Conservation (phyloP, 2,888 invertebrate species). For the Aelia acuminata region DNA sequence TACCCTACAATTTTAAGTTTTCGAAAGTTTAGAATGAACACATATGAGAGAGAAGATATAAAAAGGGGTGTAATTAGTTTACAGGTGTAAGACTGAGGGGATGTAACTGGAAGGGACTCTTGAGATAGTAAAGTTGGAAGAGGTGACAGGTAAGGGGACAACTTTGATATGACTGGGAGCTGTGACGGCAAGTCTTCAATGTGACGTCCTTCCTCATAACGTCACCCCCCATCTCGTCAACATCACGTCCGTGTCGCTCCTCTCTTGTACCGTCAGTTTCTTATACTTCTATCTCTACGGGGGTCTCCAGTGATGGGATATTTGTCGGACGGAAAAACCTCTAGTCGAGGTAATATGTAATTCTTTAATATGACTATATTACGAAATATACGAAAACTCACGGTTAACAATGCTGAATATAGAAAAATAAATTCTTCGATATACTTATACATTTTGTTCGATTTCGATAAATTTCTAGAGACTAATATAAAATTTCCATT, state of each 20-base stretch:
- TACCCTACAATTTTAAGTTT: too few relatives aligned
- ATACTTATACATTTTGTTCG: too few relatives aligned
- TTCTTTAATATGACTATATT: too few relatives aligned
- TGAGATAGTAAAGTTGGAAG: background rate
- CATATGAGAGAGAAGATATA: background rate
- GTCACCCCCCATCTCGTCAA: background rate
- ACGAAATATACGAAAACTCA: too few relatives aligned
- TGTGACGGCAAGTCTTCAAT: conserved; percentile 22
- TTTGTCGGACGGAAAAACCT: background rate
- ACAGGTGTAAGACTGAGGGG: conserved; percentile 21
- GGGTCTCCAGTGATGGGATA: background rate
- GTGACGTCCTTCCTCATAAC: conserved; percentile 17
- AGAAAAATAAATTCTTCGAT: too few relatives aligned
- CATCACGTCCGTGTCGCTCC: background rate
- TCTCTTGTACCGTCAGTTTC: background rate
- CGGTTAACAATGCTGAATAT: too few relatives aligned
- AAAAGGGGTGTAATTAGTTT: conserved; percentile 12
- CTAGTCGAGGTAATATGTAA: background rate
- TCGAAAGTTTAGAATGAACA: too few relatives aligned
- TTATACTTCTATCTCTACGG: background rate
- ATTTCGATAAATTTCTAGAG: too few relatives aligned
- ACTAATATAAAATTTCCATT: too few relatives aligned
- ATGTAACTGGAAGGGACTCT: conserved; percentile 7
- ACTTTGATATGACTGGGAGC: conserved; percentile 39
- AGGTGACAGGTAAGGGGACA: background rate